Percentiles rank a stretch among this genome's conserved stretches.
phyloP scores from a whole-genome alignment of 2,113 vertebrate genomes.

The Festucalex cinctus region DNA sequence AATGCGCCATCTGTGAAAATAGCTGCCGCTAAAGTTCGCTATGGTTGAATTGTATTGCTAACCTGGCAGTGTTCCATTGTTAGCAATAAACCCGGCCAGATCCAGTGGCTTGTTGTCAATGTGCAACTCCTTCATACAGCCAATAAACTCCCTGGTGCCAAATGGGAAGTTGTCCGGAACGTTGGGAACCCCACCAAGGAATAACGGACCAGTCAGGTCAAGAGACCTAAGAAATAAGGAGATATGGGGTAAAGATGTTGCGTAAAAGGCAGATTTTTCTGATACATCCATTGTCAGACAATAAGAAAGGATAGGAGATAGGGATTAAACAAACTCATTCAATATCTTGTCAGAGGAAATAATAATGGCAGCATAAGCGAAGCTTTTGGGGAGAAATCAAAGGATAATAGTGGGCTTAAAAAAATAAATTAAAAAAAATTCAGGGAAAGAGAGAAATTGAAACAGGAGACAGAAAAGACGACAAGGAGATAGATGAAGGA shows the following conservation, averaged over 20 bases:
- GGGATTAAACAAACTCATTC: slow-evolving; percentile 38
- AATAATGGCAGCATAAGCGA: not conserved
- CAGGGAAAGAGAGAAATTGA: slow-evolving; percentile 11
- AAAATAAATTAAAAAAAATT: not conserved
- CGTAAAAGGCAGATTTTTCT: not conserved
- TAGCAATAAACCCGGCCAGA: slow-evolving; percentile 90
- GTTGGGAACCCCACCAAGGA: slow-evolving; percentile 94
- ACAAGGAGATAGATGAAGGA: slow-evolving; percentile 26
- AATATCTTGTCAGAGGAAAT: slow-evolving; percentile 25
- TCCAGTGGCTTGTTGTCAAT: slow-evolving; percentile 89
- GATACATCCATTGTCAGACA: not conserved
- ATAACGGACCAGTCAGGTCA: slow-evolving; percentile 94
- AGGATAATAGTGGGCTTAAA: slow-evolving; percentile 3
- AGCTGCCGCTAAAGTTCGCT: not conserved
- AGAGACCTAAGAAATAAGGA: slow-evolving; percentile 78
- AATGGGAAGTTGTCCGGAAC: slow-evolving; percentile 94
- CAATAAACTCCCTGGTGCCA: slow-evolving; percentile 87
- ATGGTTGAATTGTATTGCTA: slow-evolving; percentile 17
- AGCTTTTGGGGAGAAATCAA: slow-evolving; percentile 5
- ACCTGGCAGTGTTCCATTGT: slow-evolving; percentile 92
- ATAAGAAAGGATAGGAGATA: slow-evolving; percentile 3
- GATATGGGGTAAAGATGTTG: slow-evolving; percentile 17
- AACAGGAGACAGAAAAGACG: slow-evolving; percentile 22
- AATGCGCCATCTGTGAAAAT: too few species aligned
- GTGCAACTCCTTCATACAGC: slow-evolving; percentile 94